Evolutionary conservation across 2,888 invertebrate genomes (phyloP), one percentile per base, ranked within the genome.

Genomic region (Amphipoea oculea): DNA sequence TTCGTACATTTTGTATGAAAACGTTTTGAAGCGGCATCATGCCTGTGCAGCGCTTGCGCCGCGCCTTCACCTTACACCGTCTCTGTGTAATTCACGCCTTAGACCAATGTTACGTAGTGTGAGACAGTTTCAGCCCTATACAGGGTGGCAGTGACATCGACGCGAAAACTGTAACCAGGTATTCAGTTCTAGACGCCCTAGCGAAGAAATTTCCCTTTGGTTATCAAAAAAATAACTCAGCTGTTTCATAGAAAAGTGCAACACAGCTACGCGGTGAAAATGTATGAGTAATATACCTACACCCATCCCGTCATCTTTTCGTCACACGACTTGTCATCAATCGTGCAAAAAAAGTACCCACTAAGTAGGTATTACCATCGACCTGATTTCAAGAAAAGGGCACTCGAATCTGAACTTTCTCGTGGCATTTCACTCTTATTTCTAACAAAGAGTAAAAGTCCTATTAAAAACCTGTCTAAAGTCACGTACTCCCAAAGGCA

Each of bases 401-500:
- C 14, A 14, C 4, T 7, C 2, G 6, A 48, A 14, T 36, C 7
- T 29, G 12, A 69, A 20, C 7, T 4, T 20, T 69, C 14, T 45
- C 4, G 12, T 36, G 20, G 20, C 5, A 23, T 57, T 57, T 20
- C 11, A 23, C 17, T 48, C 4, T 5, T 17, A 17, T 48, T 29
- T 60, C 40, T n/a, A 23, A 29, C 5, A 40, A 40, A 81, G 3
- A 36, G 7, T 48, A 54, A 73, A 54, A 20, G 36, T 0, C 4
- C 5, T 9, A 0, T 23, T 29, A 29, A 2, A 60, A 67, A 51
- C 79, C 7, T 84, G 79, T 60, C 0, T 17, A 7, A 51, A 78
- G 85, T 84, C 85, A 80, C 80, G 80, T 80, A 80, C 23, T 23
- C 36, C 7, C 2, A 48, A 14, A 12, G 7, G 0, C 1, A 1